Conservation (phyloP, 2,888 invertebrate species). For the Hirtodrosophila histrioides region DNA sequence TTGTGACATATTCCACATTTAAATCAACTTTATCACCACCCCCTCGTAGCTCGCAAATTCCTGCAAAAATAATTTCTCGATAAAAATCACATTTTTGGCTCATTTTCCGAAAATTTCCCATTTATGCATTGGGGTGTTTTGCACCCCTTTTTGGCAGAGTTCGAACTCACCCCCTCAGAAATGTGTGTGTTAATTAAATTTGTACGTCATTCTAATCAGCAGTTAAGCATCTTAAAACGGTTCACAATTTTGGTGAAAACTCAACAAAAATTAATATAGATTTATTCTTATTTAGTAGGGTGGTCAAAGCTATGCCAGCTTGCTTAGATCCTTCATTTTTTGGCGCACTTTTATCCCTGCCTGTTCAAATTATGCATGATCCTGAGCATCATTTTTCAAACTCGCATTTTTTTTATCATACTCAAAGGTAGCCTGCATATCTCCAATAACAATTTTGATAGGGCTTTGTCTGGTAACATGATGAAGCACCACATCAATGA, state of each 20-base stretch:
- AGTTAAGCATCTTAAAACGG: slow-evolving; percentile 45
- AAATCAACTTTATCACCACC: not conserved
- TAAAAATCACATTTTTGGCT: slow-evolving; percentile 48
- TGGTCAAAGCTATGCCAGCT: slow-evolving; percentile 13
- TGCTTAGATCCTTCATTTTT: slow-evolving; percentile 16
- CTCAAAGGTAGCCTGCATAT: slow-evolving; percentile 11
- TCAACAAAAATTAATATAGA: slow-evolving; percentile 19
- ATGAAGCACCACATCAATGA: slow-evolving; percentile 65
- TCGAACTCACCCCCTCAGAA: slow-evolving; percentile 20
- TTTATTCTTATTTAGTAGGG: slow-evolving; percentile 2
- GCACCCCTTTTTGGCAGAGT: slow-evolving; percentile 26
- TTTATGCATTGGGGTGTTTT: slow-evolving; percentile 18
- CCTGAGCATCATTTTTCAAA: slow-evolving; percentile 43
- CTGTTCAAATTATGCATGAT: slow-evolving; percentile 48
- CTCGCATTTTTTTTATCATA: slow-evolving; percentile 15
- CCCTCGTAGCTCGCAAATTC: slow-evolving; percentile 8
- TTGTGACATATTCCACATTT: not conserved
- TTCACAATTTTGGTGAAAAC: slow-evolving; percentile 23
- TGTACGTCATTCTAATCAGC: slow-evolving; percentile 46
- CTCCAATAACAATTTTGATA: slow-evolving; percentile 54
- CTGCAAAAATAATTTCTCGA: slow-evolving; percentile 32
- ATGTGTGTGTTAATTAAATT: slow-evolving; percentile 53
- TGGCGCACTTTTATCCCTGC: slow-evolving; percentile 43
- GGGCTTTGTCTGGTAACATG: slow-evolving; percentile 65
- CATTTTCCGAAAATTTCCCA: slow-evolving; percentile 19